Evolutionary conservation across 2,888 invertebrate genomes (phyloP).

Genomic region (Petrolisthes cinctipes): DNA sequence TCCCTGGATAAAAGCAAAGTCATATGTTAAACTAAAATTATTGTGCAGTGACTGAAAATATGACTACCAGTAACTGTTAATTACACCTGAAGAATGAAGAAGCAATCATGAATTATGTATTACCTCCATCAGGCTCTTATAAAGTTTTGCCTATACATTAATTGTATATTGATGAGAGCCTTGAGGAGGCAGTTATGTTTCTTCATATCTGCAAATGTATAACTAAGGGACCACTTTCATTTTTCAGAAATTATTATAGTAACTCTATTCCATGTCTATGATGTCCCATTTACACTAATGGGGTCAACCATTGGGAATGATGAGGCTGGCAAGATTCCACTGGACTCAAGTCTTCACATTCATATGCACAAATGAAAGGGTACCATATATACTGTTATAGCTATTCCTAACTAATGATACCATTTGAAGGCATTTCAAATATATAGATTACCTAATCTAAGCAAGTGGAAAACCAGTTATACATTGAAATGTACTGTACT

Average conservation of each 20-base stretch:
- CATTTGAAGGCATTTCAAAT: slow-evolving; percentile 55
- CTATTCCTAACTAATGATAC: slow-evolving; percentile 43
- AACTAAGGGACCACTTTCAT: slow-evolving; percentile 1
- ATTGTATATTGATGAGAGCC: slow-evolving; percentile 17
- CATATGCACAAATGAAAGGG: slow-evolving; percentile 44
- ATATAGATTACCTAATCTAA: slow-evolving; percentile 46
- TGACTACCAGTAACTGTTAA: slow-evolving; percentile 18
- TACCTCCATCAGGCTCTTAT: slow-evolving; percentile 22
- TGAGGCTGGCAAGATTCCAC: slow-evolving; percentile 22
- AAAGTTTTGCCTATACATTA: slow-evolving; percentile 10
- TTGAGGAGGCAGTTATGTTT: slow-evolving; percentile 9
- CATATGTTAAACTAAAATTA: slow-evolving; percentile 41
- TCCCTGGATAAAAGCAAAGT: slow-evolving; percentile 42
- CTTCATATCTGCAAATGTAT: slow-evolving; percentile 17
- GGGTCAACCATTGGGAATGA: not conserved
- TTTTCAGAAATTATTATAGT: not conserved
- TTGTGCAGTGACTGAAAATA: slow-evolving; percentile 55
- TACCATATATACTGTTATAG: slow-evolving; percentile 44
- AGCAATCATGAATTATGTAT: slow-evolving; percentile 20
- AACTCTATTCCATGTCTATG: not conserved
- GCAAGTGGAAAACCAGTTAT: slow-evolving; percentile 58
- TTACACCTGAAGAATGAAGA: slow-evolving; percentile 8
- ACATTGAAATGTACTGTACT: slow-evolving; percentile 46
- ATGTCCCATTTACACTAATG: not conserved
- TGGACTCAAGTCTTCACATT: slow-evolving; percentile 32